Evolutionary conservation across 2,113 vertebrate genomes (phyloP), one percentile per base, ranked within the genome.

Genomic region (Mellivora capensis): DNA sequence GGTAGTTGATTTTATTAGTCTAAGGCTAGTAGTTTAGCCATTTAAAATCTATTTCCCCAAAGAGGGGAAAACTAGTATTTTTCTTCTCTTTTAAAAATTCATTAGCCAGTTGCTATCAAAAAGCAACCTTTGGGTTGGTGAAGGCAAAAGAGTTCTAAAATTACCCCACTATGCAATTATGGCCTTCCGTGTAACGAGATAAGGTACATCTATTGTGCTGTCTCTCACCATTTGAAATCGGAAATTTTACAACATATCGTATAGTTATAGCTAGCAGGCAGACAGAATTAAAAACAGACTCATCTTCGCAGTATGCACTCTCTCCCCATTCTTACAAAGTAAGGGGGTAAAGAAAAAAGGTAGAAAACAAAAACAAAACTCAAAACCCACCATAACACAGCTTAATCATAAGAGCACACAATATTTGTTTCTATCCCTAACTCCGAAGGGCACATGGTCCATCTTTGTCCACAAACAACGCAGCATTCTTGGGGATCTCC

Each of bases 171-270:
- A 86, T 98, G 98, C 94, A 98, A 98, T 98, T 98, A 98, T 94
- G 98, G 98, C 98, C 98, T 99, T 99, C 98, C 98, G 98, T 94
- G 98, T 97, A 97, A 98, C 98, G 98, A 99, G 99, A 98, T 98
- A 99, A 99, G 98, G 98, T 99, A 99, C 98, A 98, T 99, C 98
- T 99, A 99, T 99, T 99, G 99, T 99, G 99, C 99, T 99, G 98
- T 99, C 99, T 99, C 98, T 98, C 98, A 98, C 98, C 98, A 98
- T 97, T 98, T 97, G 98, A 98, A 99, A 98, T 97, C 96, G 98
- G 98, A 98, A 98, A 98, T 97, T 98, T 99, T 99, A 99, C 98
- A 99, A 98, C 98, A 98, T 98, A 98, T 96, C 97, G 96, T 98
- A 98, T 98, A 99, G 95, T 98, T 97, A 98, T 98, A 98, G 98